These are phyloP conservation scores for Daubentonia madagascariensis DNA, from an alignment of 2,113 vertebrate genomes.

Conservation along the genomic window DNA sequence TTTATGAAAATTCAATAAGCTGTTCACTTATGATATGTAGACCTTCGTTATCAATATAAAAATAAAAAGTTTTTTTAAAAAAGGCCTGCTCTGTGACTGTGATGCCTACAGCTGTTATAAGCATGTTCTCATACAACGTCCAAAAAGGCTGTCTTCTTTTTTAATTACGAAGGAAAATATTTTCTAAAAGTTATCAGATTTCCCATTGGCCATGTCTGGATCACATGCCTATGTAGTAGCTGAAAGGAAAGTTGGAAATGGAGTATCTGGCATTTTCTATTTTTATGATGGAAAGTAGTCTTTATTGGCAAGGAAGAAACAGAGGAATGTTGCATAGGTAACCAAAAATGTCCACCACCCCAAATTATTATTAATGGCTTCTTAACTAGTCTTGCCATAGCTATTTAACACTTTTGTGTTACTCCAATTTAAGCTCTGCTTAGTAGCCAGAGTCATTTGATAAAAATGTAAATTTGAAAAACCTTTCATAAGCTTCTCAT, in stretches of 20 bases:
- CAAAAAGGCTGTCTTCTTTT: not conserved
- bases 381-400: not conserved
- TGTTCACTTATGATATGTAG: not conserved
- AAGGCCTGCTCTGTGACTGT: not conserved
- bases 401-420: not conserved
- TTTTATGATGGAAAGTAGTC: not conserved
- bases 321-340: not conserved
- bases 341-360: not conserved
- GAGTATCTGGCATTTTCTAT: not conserved
- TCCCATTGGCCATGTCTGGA: not conserved
- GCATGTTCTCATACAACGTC: not conserved
- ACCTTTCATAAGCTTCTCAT: not conserved
- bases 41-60: not conserved
- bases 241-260: not conserved
- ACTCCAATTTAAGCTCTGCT: not conserved
- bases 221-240: not conserved
- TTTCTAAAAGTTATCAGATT: slow-evolving; percentile 21
- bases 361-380: not conserved
- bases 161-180: not conserved
- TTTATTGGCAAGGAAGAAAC: not conserved
- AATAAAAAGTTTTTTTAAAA: not conserved
- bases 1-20: not conserved
- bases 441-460: not conserved
- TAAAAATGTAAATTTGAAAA: not conserved
- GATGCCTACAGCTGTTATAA: not conserved